Conservation (phyloP, 1,140 invertebrate species). For the Piezodorus guildinii region DNA sequence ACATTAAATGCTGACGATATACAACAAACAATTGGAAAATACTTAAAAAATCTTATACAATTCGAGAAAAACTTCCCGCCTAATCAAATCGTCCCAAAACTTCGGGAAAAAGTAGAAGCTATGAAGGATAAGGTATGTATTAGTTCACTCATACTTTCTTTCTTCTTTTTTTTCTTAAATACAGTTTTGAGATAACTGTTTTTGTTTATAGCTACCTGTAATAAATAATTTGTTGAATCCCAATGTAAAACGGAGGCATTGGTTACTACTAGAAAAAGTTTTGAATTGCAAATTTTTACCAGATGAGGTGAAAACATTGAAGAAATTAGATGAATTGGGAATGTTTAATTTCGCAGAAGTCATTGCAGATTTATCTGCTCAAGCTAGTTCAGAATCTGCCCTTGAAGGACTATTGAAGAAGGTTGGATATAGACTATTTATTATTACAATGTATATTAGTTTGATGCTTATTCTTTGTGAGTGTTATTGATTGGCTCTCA, state of each 20-base stretch:
- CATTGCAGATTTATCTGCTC: slow-evolving; percentile 67
- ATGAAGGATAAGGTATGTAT: slow-evolving; percentile 59
- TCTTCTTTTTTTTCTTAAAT: too few species aligned
- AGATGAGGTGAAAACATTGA: slow-evolving; percentile 50
- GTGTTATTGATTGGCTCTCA: too few species aligned
- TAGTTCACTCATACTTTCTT: too few species aligned
- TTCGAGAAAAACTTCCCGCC: slow-evolving; percentile 40
- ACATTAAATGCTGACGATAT: slow-evolving; percentile 59
- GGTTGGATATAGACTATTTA: slow-evolving; percentile 35
- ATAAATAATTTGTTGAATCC: slow-evolving; percentile 64
- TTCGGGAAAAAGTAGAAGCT: slow-evolving; percentile 61
- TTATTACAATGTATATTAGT: too few species aligned
- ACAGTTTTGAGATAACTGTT: too few species aligned
- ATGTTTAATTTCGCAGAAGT: slow-evolving; percentile 58
- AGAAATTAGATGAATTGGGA: slow-evolving; percentile 52
- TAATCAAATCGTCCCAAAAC: slow-evolving; percentile 59
- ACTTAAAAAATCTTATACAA: slow-evolving; percentile 48
- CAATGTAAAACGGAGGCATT: slow-evolving; percentile 60
- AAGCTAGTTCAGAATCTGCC: slow-evolving; percentile 72
- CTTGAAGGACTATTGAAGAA: slow-evolving; percentile 67
- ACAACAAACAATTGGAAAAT: slow-evolving; percentile 48
- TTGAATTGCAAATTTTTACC: slow-evolving; percentile 57
- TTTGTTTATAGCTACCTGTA: slow-evolving; percentile 47
- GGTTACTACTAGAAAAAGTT: slow-evolving; percentile 65
- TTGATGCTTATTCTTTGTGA: too few species aligned